A percentile compares a stretch with the other conserved stretches of the same genome.
These are phyloP conservation scores for Druceiella hillmani DNA, from an alignment of 2,888 invertebrate genomes.

Conservation along the genomic window DNA sequence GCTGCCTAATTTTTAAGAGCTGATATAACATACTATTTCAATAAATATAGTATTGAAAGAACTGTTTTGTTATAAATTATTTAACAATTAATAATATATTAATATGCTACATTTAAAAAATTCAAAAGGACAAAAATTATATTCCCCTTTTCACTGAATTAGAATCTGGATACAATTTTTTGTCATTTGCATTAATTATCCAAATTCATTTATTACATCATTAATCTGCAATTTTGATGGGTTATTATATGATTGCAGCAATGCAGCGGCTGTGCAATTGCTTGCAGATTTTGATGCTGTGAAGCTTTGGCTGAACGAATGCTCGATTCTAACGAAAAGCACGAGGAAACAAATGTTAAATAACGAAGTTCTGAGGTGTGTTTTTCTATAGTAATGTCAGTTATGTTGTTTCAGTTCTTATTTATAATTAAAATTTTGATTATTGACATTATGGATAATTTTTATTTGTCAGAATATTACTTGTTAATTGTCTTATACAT, in stretches of 20 bases:
- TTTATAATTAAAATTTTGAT: no score
- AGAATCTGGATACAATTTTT: conserved; percentile 1
- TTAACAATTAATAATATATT: no score
- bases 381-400: background rate
- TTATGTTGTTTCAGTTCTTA: no score
- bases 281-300: conserved; percentile 79
- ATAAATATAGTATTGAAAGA: no score
- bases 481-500: no score
- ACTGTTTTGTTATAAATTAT: no score
- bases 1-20: no score
- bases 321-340: conserved; percentile 48
- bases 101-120: no score
- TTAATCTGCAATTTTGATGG: background rate
- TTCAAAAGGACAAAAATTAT: no score
- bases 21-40: no score
- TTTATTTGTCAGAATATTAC: no score
- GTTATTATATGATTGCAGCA: conserved; percentile 29
- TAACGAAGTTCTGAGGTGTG: conserved; percentile 55
- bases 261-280: conserved; percentile 71
- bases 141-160: background rate
- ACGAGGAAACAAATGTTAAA: conserved; percentile 53
- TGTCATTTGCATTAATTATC: background rate
- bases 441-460: no score
- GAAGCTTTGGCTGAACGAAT: conserved; percentile 66
- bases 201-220: conserved; percentile 8